Percentiles rank a stretch among this genome's conserved stretches.
Conservation (phyloP, 23 tunicate species). For the Ascidia mentula region DNA sequence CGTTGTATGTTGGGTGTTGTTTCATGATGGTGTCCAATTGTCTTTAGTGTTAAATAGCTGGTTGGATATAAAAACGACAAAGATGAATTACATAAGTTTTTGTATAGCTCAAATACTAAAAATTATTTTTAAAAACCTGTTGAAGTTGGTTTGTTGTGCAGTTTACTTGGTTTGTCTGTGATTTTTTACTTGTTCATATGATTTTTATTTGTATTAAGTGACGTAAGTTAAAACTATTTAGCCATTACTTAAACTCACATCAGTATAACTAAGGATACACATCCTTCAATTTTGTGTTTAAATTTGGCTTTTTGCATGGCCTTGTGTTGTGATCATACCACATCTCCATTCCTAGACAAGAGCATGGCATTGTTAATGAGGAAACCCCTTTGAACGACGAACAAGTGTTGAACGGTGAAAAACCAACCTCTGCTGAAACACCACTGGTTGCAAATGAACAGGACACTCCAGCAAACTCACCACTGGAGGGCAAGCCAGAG, state of each 20-base stretch:
- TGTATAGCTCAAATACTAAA: too few relatives aligned
- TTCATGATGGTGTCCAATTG: neutral
- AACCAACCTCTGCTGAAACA: neutral
- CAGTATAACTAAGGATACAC: neutral
- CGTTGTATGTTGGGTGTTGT: neutral
- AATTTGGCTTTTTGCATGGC: neutral
- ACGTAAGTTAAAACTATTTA: too few relatives aligned
- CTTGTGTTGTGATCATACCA: neutral
- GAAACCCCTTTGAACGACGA: neutral
- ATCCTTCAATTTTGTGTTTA: neutral
- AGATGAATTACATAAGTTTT: too few relatives aligned
- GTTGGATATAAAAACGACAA: too few relatives aligned
- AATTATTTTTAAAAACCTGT: too few relatives aligned
- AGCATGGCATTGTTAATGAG: conserved; percentile 6
- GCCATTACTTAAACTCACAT: too few relatives aligned
- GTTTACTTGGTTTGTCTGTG: too few relatives aligned
- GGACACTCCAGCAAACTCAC: neutral
- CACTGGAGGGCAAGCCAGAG: neutral
- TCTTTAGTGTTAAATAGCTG: too few relatives aligned
- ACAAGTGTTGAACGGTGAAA: neutral
- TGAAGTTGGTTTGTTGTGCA: too few relatives aligned
- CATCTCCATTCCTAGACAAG: neutral
- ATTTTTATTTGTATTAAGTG: too few relatives aligned
- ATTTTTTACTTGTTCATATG: too few relatives aligned
- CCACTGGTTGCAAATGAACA: neutral